Evolutionary conservation across 2,888 invertebrate species (phyloP), one percentile per base, ranked within the genome.

Genomic region (Lithophane leautieri): DNA sequence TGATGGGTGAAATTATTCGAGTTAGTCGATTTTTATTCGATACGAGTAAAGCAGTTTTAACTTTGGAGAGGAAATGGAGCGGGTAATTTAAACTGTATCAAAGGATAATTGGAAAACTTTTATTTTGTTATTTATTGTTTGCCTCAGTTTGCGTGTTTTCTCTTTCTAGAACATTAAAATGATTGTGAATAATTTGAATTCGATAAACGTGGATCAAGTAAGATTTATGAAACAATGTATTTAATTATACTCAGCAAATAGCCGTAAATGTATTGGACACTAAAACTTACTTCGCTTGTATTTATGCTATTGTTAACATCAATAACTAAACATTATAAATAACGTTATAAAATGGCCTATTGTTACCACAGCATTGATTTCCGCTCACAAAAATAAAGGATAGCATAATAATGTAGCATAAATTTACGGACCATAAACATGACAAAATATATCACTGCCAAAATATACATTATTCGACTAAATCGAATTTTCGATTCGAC

Each of bases 1-100:
- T 83, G 88, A 66, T 82, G 88, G 76, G 86, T 76, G 16, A 67
- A 42, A 61, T 76, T 76, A 73, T 63, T 71, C 70, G 40, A 73
- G 40, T 65, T 60, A 70, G n/a, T 73, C 75, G 86, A 85, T 66
- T 63, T 70, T 68, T 25, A 56, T 58, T 67, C 58, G 54, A 62
- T 28, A 62, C 28, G 58, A 54, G 6, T 42, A 28, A 69, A 69
- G n/a, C 8, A 3, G 78, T 47, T 81, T 72, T 56, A 12, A 44
- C 16, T 73, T 84, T 63, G 8, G 19, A 60, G n/a, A 6, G 6
- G 6, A 52, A 73, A 73, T 79, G 47, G 14, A 22, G 50, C 65
- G 50, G 61, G 14, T 40, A 61, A 52, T 70, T 62, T 28, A 34
- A 68, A 74, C 11, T 60, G 58, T 65, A 6, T 52, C 25, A 52